Percentiles rank a stretch among this genome's conserved stretches.
These are phyloP conservation scores for Synodontis membranacea DNA, from an alignment of 2,113 vertebrate genomes.

Conservation along the genomic window DNA sequence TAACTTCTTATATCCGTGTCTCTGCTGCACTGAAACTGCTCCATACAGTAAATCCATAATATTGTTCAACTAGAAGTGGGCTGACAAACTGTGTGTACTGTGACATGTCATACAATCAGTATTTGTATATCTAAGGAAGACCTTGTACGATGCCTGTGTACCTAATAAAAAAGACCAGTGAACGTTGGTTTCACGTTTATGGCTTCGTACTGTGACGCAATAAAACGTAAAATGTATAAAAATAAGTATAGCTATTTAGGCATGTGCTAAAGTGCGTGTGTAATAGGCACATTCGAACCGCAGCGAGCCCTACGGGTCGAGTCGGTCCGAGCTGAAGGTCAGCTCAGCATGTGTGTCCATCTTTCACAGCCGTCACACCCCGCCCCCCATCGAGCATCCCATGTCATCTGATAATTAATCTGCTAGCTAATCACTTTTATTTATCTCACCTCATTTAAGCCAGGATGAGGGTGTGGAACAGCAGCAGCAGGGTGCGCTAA, in stretches of 20 bases:
- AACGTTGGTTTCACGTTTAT: neutral
- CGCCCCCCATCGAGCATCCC: constrained; percentile 60
- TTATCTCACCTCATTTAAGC: constrained; percentile 70
- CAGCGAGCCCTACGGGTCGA: constrained; percentile 7
- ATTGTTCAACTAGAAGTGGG: neutral
- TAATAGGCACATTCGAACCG: constrained; percentile 26
- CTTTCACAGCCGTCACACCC: constrained; percentile 55
- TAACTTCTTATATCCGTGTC: neutral
- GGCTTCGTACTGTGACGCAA: neutral
- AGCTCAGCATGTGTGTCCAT: constrained; percentile 63
- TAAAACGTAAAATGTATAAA: neutral
- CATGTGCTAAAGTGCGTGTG: constrained; percentile 14
- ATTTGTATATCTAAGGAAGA: neutral
- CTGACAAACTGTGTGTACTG: neutral
- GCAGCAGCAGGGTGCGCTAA: constrained; percentile 66
- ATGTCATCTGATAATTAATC: constrained; percentile 67
- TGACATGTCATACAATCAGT: neutral
- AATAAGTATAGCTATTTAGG: neutral
- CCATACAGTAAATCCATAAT: neutral
- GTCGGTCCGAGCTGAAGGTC: constrained; percentile 63
- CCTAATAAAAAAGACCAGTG: neutral
- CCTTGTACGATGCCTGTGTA: neutral
- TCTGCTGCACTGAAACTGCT: neutral
- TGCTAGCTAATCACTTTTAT: constrained; percentile 74
- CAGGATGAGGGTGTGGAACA: constrained; percentile 57